These are phyloP conservation scores for Caligus rogercresseyi DNA, from an alignment of 1,140 invertebrate species.

Conservation along the genomic window DNA sequence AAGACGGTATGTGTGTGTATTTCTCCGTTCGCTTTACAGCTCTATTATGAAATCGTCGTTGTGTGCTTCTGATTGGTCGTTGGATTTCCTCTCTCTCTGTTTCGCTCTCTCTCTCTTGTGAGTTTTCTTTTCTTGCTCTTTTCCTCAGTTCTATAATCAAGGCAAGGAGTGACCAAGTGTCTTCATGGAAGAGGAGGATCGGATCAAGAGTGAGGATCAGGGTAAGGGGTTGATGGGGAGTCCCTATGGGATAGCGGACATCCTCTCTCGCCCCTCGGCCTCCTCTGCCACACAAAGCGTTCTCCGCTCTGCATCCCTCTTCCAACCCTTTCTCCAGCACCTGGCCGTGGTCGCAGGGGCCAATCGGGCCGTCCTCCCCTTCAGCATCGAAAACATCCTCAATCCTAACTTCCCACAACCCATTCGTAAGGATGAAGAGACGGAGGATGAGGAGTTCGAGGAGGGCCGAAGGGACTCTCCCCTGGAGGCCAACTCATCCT, in stretches of 20 bases:
- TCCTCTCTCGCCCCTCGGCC: neutral
- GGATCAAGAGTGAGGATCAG: too few species aligned
- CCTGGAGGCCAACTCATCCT: neutral
- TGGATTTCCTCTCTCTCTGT: too few species aligned
- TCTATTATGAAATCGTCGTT: too few species aligned
- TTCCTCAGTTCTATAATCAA: too few species aligned
- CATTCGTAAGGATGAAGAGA: neutral
- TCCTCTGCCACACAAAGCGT: neutral
- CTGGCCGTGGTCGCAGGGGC: neutral
- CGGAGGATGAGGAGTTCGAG: neutral
- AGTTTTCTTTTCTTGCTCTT: too few species aligned
- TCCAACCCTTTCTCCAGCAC: neutral
- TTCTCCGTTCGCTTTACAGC: too few species aligned
- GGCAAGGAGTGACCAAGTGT: too few species aligned
- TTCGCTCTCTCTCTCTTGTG: too few species aligned
- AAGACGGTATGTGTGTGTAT: too few species aligned
- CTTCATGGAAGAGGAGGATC: too few species aligned
- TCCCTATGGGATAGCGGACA: neutral
- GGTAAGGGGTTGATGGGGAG: too few species aligned
- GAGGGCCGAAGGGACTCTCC: neutral
- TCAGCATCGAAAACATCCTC: conserved; percentile 79
- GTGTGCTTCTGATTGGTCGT: too few species aligned
- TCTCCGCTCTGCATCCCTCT: neutral
- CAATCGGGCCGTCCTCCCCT: conserved; percentile 43
- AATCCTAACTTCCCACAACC: conserved; percentile 53